phyloP scores from a whole-genome alignment of 2,888 invertebrate genomes.

The Zygothrica quintamaculata region DNA sequence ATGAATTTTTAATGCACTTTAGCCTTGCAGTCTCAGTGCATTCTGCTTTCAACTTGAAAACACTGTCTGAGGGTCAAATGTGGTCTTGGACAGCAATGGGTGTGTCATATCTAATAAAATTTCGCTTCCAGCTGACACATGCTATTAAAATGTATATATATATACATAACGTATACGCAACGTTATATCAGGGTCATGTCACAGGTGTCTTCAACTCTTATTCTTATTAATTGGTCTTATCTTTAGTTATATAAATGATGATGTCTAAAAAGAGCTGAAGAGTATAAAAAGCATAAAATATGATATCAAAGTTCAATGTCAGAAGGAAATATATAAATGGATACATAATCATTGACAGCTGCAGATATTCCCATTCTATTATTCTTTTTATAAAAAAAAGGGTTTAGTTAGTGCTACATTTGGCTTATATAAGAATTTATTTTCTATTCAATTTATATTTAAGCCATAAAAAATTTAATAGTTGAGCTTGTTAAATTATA shows the following conservation, averaged over 20 bases:
- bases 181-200: conserved; percentile 32
- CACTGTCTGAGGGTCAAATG: conserved; percentile 35
- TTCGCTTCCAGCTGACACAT: conserved; percentile 25
- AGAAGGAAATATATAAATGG: too few species aligned
- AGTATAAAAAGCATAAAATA: too few species aligned
- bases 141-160: conserved; percentile 4
- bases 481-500: too few species aligned
- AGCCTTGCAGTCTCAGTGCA: conserved; percentile 61
- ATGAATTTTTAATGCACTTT: conserved; percentile 75
- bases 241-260: conserved; percentile 30
- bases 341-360: too few species aligned
- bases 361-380: too few species aligned
- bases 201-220: conserved; percentile 19
- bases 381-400: too few species aligned
- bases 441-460: too few species aligned
- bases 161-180: conserved; percentile 42
- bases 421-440: too few species aligned
- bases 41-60: conserved; percentile 29
- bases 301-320: too few species aligned
- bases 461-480: too few species aligned
- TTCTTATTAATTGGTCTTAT: conserved; percentile 26
- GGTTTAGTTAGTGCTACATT: too few species aligned
- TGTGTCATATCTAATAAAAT: conserved; percentile 29
- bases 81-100: conserved; percentile 27
- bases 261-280: too few species aligned